Base-by-base conservation (phyloP, 1,140 invertebrate species). In the Lepidurus packardi region DNA sequence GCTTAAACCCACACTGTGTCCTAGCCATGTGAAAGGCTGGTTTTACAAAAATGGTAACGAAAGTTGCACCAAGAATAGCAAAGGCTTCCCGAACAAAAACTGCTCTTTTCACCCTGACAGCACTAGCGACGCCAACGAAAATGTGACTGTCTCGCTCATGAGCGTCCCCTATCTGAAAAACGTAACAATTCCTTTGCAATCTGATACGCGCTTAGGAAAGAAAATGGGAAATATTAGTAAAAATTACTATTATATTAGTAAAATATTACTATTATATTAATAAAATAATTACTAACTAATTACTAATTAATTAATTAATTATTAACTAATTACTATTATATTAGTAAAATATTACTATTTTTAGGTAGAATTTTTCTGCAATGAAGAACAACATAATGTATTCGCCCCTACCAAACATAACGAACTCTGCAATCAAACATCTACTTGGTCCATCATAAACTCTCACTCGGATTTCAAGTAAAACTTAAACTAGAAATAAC, bases 361-460 rank as follows among this genome's bases (percentile, higher is more conserved):
- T n/a, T 44, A 78, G 78, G 80, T 82, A 0, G 73, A 74, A 5
- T 78, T 83, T 65, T 87, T 87, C 78, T 87, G 86, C 77, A 82
- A 86, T 78, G 81, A 83, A 16, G 75, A 43, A 10, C 34, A 78
- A 74, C 86, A 87, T 80, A 83, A 87, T 78, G 77, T 65, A 43
- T 44, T 81, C 9, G 82, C 84, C 3, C 86, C 85, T 0, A 86
- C 83, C 74, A 82, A 83, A 43, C 87, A 88, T 34, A 88, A 88
- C 82, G 74, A 81, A 8, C 80, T 85, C 74, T 88, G 87, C 80
- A 79, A 82, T 11, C 81, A 83, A 43, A 78, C 81, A 47, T 85
- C 84, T 77, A 82, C 84, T 0, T 84, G 83, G 85, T 84, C 85
- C 75, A 83, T 87, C 5, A 85, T 88, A 79, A 77, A 79, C 21